Conservation (phyloP, 2,888 invertebrate genomes). For the Nomada ferruginata region DNA sequence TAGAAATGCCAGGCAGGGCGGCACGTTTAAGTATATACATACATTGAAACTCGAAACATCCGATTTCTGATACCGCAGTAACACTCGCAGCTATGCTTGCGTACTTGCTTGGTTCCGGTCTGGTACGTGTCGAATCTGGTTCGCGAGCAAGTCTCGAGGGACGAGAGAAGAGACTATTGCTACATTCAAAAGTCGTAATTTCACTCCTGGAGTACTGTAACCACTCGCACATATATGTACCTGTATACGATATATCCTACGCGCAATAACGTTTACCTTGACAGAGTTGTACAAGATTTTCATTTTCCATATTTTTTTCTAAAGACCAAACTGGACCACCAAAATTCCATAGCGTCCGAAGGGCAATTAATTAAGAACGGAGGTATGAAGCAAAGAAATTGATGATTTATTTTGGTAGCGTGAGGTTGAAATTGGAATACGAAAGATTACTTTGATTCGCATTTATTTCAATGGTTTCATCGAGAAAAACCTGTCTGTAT, state of each 20-base stretch:
- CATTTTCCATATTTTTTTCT: neutral
- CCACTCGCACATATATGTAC: slow-evolving; percentile 27
- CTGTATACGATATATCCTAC: slow-evolving; percentile 3
- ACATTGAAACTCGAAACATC: slow-evolving; percentile 57
- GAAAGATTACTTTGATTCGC: too few relatives aligned
- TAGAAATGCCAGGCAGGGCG: slow-evolving; percentile 2
- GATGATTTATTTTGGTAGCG: neutral
- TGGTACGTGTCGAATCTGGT: slow-evolving; percentile 63
- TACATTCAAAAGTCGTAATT: slow-evolving; percentile 61
- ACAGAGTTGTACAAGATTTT: slow-evolving; percentile 4
- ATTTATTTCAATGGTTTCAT: neutral
- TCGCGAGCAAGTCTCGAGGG: slow-evolving; percentile 56
- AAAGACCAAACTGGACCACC: neutral
- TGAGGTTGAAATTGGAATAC: neutral
- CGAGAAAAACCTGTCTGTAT: neutral
- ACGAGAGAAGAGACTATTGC: slow-evolving; percentile 56
- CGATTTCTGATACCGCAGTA: slow-evolving; percentile 52
- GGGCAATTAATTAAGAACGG: neutral
- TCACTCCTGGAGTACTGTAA: slow-evolving; percentile 65
- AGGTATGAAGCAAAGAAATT: too few relatives aligned
- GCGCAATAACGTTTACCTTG: slow-evolving; percentile 37
- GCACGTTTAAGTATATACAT: slow-evolving; percentile 18
- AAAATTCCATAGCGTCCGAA: too few relatives aligned
- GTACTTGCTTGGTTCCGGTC: slow-evolving; percentile 66
- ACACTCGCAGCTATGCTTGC: slow-evolving; percentile 20